These are phyloP conservation scores for Tenthredo amoena DNA, from an alignment of 2,888 invertebrate genomes.

Conservation along the genomic window DNA sequence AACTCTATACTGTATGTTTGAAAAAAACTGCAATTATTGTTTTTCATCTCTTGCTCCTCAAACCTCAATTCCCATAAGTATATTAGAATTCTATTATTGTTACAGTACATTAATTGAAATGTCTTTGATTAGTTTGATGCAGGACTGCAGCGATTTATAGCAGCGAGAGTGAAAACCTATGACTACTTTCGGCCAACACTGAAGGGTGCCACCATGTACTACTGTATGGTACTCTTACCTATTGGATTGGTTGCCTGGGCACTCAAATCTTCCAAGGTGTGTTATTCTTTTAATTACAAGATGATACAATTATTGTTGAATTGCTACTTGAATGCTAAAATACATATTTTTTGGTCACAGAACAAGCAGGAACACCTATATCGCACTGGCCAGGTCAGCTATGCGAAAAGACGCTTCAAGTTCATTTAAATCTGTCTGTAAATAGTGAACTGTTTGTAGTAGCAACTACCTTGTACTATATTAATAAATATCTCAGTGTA, in stretches of 20 bases:
- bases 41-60: neutral
- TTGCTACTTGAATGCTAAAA: neutral
- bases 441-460: conserved; percentile 21
- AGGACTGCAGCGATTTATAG: conserved; percentile 86
- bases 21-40: neutral
- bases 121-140: conserved; percentile 87
- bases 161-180: conserved; percentile 84
- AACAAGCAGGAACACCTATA: conserved; percentile 80
- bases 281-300: conserved; percentile 53
- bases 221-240: conserved; percentile 79
- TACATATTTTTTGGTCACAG: conserved; percentile 63
- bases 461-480: conserved; percentile 37
- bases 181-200: conserved; percentile 85
- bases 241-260: conserved; percentile 80
- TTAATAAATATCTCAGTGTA: conserved; percentile 43
- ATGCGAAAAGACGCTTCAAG: conserved; percentile 87
- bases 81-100: neutral
- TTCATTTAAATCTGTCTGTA: conserved; percentile 79
- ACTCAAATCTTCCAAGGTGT: conserved; percentile 79
- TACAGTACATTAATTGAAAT: conserved; percentile 10
- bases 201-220: conserved; percentile 79
- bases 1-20: neutral
- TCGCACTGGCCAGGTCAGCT: conserved; percentile 87
- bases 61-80: neutral
- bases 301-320: neutral